Base-by-base conservation (phyloP, 2,797 vertebrate species). In the Labeo calbasu region DNA sequence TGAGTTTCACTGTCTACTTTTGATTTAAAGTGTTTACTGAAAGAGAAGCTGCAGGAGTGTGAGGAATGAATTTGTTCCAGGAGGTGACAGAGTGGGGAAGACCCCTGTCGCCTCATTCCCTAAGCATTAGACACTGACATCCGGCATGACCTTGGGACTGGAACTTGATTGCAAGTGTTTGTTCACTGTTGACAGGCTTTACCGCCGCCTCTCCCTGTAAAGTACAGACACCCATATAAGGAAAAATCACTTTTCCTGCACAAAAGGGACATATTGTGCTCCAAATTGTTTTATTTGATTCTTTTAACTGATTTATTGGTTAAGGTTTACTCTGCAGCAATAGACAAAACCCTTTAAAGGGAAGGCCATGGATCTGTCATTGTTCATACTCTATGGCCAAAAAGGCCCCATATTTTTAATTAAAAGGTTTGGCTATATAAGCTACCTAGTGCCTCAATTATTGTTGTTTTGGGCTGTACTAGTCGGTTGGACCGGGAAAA, bases 1-100 rank as follows among this genome's bases (percentile, higher is more conserved):
- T 61, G 66, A 68, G 69, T 81, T 72, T 50, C 46, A 55, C 68
- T 43, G 70, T 68, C 63, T 77, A 50, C 65, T 79, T 84, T 79
- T 84, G 83, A 84, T 85, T 79, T 73, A 77, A 84, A 76, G 61
- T 76, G 75, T 77, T 69, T 66, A 79, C 59, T 63, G 69, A 79
- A 40, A 70, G 63, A 82, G 36, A 70, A 55, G 59, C 77, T 81
- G 48, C 40, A 78, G 75, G 69, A 84, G 69, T 78, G 77, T 82
- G 87, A 88, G 82, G 68, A 75, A 86, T 88, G 61, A 84, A 79
- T 78, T 57, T 63, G 59, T 86, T 84, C 61, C 79, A 78, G 82
- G 63, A 84, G 75, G 79, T 88, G 85, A 88, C 85, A 80, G 83
- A 86, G 75, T 79, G 69, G 79, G 82, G 70, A 76, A 77, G 78